Base-by-base conservation (phyloP, 2,888 invertebrate species). In the Malthinus seriepunctatus region DNA sequence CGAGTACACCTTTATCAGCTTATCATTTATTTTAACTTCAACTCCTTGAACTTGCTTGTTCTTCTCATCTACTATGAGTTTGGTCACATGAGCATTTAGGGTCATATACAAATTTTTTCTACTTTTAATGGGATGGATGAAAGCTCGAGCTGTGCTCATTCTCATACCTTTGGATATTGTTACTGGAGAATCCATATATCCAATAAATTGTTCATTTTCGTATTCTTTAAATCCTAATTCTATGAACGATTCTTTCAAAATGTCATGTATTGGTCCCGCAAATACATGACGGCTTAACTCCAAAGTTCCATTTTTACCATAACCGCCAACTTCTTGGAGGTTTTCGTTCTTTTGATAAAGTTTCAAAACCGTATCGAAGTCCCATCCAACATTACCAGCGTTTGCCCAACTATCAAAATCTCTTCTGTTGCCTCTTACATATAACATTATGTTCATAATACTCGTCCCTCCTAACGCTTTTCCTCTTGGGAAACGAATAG, bases 401-500 rank as follows among this genome's bases (percentile, higher is more conserved):
- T 82, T 81, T 32, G 89, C 90, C 95, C 95, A 95, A 12, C 86
- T 82, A 73, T 95, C 91, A 78, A 92, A 95, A 72, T 95, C 94
- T 56, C 87, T 86, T 66, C 86, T 84, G 71, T 93, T 94, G 51
- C 95, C 95, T 51, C 95, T 83, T 8, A 93, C 88, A 79, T 95
- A 95, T 32, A 94, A 85, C 94, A 95, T 94, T 9, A 91, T 91
- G 75, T 95, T 95, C 0, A 95, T 83, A 1, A 92, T 90, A 69
- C 91, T 91, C 57, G 89, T 86, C 8, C 95, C 94, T 14, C 94
- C 94, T 11, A 95, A 82, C 12, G 90, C 82, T 77, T 93, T 95
- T 45, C 96, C 96, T 62, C 96, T 83, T 1, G 93, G 93, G 93
- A 93, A 93, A 78, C 90, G 90, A 77, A 93, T 93, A 60, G 90